Evolutionary conservation across 2,888 invertebrate species (phyloP), one percentile per base, ranked within the genome.

Genomic region (Rhingia campestris): DNA sequence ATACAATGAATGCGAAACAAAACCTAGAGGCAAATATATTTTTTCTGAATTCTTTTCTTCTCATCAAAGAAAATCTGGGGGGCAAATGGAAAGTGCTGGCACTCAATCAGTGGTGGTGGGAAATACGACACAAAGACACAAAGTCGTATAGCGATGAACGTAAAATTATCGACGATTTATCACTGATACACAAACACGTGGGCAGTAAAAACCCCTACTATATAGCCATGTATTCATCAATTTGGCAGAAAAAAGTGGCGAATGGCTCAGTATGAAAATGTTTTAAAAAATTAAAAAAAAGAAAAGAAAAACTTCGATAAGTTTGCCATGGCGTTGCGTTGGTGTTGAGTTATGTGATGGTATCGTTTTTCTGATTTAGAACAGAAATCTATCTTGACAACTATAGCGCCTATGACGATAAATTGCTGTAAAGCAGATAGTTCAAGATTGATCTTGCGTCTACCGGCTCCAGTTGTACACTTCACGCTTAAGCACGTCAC

Each of bases 21-120:
- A 39, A 33, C 12, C 33, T 6, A n/a, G 22, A 4, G 32, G 41
- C 1, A 49, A 12, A 22, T 5, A 61, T 43, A 72, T 43, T 61
- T 51, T 45, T 32, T 49, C 47, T 33, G 49, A 39, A 49, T 59
- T 39, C 41, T 72, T 49, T 2, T 35, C 9, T 39, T 59, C 59
- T 72, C 59, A 72, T 61, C 61, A 61, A 41, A 51, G 35, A 22
- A 39, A 39, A 10, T 7, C 49, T 14, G 47, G 56, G 53, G 43
- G 5, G 30, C 59, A 66, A 32, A 59, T 81, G 64, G 75, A 76
- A 81, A 63, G 4, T 53, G 22, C 77, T 82, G 82, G 82, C 82
- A 77, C 67, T 67, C 56, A 67, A 12, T 69, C 82, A 81, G 64
- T 33, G 9, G 22, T 22, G 35, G 56, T 4, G 51, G 22, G 12